These are phyloP conservation scores for Amblyteles armatorius DNA, from an alignment of 2,888 invertebrate species.

Conservation along the genomic window DNA sequence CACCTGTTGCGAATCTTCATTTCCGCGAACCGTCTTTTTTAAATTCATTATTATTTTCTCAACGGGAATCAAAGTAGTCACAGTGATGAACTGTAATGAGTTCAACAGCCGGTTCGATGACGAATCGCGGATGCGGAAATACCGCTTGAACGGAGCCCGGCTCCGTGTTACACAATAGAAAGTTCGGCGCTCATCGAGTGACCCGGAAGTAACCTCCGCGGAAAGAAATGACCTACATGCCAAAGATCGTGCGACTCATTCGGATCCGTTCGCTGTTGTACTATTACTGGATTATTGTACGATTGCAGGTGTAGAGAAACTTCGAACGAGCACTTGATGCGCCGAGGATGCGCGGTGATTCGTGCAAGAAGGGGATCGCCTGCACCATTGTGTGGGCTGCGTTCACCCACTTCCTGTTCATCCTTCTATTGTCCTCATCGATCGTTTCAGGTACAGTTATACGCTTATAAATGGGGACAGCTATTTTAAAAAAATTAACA, in stretches of 20 bases:
- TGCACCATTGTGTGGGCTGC: conserved; percentile 81
- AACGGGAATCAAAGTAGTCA: background rate
- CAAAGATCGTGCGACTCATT: conserved; percentile 59
- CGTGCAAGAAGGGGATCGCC: conserved; percentile 80
- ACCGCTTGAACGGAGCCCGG: conserved; percentile 41
- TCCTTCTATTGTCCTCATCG: conserved; percentile 75
- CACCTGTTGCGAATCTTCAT: background rate
- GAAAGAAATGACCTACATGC: conserved; percentile 81
- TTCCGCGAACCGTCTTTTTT: background rate
- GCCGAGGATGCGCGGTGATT: conserved; percentile 83
- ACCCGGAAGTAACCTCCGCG: conserved; percentile 82
- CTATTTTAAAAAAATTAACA: background rate
- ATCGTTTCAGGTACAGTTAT: conserved; percentile 72
- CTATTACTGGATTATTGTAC: conserved; percentile 8
- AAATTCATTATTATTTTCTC: background rate
- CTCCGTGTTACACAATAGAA: conserved; percentile 78
- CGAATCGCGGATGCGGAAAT: conserved; percentile 54
- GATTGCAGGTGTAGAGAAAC: conserved; percentile 72
- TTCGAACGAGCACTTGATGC: conserved; percentile 79
- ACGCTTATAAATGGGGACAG: background rate
- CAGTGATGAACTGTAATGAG: background rate
- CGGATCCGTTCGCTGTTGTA: background rate
- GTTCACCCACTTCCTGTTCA: conserved; percentile 73
- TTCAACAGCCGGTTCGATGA: conserved; percentile 2
- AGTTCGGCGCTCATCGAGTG: conserved; percentile 74